phyloP scores from a whole-genome alignment of 2,888 invertebrate species.

The Desoria tigrina region DNA sequence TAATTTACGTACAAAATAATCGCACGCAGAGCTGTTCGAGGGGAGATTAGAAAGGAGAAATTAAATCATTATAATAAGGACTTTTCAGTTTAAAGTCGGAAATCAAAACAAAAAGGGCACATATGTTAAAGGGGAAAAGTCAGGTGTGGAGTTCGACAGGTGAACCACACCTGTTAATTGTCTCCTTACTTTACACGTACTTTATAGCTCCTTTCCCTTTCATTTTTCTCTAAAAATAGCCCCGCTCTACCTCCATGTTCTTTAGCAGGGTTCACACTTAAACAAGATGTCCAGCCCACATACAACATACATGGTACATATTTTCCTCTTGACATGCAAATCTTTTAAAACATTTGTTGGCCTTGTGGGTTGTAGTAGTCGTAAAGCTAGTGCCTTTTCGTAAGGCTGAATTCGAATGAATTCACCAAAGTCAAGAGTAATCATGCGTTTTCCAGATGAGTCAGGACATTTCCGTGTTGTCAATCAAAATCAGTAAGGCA shows the following conservation, averaged over 20 bases:
- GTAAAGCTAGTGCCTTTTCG: constrained; percentile 1
- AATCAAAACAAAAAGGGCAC: constrained; percentile 8
- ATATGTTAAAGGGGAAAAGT: constrained; percentile 15
- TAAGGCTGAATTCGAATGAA: too few species aligned
- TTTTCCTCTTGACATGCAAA: not conserved
- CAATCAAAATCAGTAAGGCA: too few species aligned
- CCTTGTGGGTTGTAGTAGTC: not conserved
- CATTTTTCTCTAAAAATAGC: not conserved
- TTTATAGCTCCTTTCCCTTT: not conserved
- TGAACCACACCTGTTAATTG: constrained; percentile 49
- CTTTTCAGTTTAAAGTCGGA: not conserved
- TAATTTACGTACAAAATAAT: too few species aligned
- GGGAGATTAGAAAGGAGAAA: too few species aligned
- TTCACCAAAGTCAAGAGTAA: not conserved
- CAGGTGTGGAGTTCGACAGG: constrained; percentile 43
- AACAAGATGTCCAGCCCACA: too few species aligned
- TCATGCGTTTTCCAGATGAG: too few species aligned
- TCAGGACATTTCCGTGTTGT: too few species aligned
- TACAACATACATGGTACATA: too few species aligned
- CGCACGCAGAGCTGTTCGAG: too few species aligned
- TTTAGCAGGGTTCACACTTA: too few species aligned
- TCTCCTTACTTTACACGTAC: not conserved
- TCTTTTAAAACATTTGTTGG: not conserved
- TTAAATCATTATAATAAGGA: too few species aligned
- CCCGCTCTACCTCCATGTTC: too few species aligned